Evolutionary conservation across 1,140 invertebrate genomes (phyloP).

Genomic region (Calycopis cecrops): DNA sequence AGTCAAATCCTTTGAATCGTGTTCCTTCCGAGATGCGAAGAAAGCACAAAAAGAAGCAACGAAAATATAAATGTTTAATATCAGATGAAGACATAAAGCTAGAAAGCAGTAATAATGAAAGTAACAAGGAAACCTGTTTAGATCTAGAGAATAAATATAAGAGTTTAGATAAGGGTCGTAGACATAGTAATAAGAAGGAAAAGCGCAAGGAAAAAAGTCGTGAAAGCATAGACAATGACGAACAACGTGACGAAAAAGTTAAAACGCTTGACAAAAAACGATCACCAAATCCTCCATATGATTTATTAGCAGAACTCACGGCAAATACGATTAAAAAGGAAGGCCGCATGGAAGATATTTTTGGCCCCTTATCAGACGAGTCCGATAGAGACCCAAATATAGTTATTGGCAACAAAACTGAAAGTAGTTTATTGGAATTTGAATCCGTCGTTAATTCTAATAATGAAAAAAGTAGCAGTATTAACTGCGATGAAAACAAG

Average conservation of each 20-base stretch:
- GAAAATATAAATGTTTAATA: slow-evolving; percentile 81
- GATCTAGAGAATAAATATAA: slow-evolving; percentile 55
- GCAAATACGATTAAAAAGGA: slow-evolving; percentile 75
- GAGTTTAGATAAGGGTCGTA: slow-evolving; percentile 76
- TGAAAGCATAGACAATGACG: slow-evolving; percentile 73
- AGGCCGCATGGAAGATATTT: slow-evolving; percentile 91
- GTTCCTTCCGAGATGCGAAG: slow-evolving; percentile 76
- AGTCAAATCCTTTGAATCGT: slow-evolving; percentile 56
- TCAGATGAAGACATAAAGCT: slow-evolving; percentile 76
- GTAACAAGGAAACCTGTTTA: background rate
- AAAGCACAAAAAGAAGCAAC: slow-evolving; percentile 90
- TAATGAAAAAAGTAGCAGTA: slow-evolving; percentile 7
- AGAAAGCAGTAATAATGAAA: slow-evolving; percentile 37
- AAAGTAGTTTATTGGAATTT: slow-evolving; percentile 34
- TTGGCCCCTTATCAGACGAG: slow-evolving; percentile 89
- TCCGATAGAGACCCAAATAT: slow-evolving; percentile 54
- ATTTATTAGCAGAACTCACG: slow-evolving; percentile 35
- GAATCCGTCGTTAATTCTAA: slow-evolving; percentile 17
- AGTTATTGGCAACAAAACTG: slow-evolving; percentile 13
- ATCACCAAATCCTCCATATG: slow-evolving; percentile 40
- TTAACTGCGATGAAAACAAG: slow-evolving; percentile 49
- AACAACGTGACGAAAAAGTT: slow-evolving; percentile 74
- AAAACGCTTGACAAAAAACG: slow-evolving; percentile 79
- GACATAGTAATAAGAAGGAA: slow-evolving; percentile 82
- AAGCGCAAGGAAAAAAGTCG: slow-evolving; percentile 81